Percentiles rank a stretch among this genome's conserved stretches.
Conservation (phyloP, 2,797 vertebrate species). For the Hephaestus fuliginosus region DNA sequence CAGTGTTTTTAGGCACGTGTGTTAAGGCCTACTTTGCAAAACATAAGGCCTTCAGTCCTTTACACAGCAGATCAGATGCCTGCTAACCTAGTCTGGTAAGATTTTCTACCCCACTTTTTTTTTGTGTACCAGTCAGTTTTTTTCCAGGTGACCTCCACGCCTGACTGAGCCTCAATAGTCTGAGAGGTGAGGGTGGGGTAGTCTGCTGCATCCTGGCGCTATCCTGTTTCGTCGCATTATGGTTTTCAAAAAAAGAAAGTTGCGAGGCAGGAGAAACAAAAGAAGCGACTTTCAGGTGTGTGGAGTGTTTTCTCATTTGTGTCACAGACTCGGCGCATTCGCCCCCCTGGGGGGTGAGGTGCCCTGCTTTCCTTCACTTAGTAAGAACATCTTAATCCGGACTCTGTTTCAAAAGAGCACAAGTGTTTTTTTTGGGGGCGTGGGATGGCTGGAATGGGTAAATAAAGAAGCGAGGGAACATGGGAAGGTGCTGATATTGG, state of each 20-base stretch:
- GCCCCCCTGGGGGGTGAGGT: constrained; percentile 37
- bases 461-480: constrained; percentile 59
- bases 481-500: constrained; percentile 33
- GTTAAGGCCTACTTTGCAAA: not conserved
- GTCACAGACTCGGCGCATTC: constrained; percentile 29
- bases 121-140: constrained; percentile 38
- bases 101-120: constrained; percentile 4
- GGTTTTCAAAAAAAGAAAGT: constrained; percentile 55
- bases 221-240: constrained; percentile 61
- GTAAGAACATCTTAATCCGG: constrained; percentile 75
- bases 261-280: constrained; percentile 50
- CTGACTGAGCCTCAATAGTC: constrained; percentile 47
- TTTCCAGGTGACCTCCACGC: constrained; percentile 61
- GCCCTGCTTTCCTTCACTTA: constrained; percentile 63
- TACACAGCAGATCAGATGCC: not conserved
- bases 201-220: constrained; percentile 28
- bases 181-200: not conserved
- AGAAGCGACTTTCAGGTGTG: constrained; percentile 57
- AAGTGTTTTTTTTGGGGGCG: constrained; percentile 26
- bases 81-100: constrained; percentile 22
- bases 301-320: constrained; percentile 50
- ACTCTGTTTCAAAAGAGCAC: constrained; percentile 43
- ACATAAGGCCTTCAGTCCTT: not conserved
- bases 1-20: not conserved
- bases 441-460: constrained; percentile 35